These are phyloP conservation scores for Naja naja DNA, from an alignment of 2,113 vertebrate species.

Conservation along the genomic window DNA sequence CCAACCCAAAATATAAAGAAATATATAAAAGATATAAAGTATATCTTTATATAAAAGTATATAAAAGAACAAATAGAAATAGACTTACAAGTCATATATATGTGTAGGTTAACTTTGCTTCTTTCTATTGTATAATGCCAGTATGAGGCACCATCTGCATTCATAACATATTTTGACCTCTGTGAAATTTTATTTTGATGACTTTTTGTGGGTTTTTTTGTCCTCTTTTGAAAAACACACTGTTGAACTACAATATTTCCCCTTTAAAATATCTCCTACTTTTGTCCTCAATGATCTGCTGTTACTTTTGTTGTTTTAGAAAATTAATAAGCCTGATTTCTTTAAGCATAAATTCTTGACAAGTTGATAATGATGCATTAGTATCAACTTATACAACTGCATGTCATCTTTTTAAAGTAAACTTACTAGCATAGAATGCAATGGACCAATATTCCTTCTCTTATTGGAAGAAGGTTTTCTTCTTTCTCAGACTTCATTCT, in stretches of 20 bases:
- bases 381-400: background rate
- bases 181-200: constrained; percentile 20
- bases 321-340: background rate
- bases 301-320: constrained; percentile 13
- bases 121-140: constrained; percentile 32
- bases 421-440: background rate
- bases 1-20: background rate
- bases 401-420: background rate
- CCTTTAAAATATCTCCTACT: constrained; percentile 25
- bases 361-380: background rate
- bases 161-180: constrained; percentile 39
- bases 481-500: background rate
- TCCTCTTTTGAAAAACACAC: constrained; percentile 42
- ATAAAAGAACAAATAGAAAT: constrained; percentile 6
- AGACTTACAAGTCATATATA: constrained; percentile 22
- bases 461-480: background rate
- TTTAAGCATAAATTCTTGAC: background rate
- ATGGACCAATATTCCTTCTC: background rate
- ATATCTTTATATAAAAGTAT: too few relatives aligned
- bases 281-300: background rate
- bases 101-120: constrained; percentile 25
- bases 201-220: background rate
- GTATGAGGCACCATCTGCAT: constrained; percentile 1
- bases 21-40: too few relatives aligned
- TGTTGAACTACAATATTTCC: background rate